Base-by-base conservation (phyloP, 2,888 invertebrate species). In the Parnassius smintheus region DNA sequence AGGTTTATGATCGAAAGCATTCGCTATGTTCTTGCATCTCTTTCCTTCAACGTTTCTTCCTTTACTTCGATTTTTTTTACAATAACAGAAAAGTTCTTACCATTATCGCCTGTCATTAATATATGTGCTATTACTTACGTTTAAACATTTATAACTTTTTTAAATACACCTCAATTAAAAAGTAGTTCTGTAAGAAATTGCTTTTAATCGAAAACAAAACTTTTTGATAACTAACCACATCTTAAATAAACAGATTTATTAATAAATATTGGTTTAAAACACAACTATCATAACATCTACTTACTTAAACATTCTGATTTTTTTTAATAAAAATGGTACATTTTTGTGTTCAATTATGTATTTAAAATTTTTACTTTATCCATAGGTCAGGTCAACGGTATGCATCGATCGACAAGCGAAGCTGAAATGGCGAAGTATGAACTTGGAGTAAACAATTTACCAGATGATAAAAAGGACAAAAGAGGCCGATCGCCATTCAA, bases 401-500 rank as follows among this genome's bases (percentile, higher is more conserved):
- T 96, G 88, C 94, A 95, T 59, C 93, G 96, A 8, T 95, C 96
- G 0, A 93, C 94, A 0, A 96, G 96, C 70, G 97, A 96, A 68
- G 91, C 95, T 1, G 96, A 97, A 74, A 94, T 96, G 91, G 94
- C 95, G 7, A 93, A 95, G 11, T 94, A 95, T 76, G 94, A 95
- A 50, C 93, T 95, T 9, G 88, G 89, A 42, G 89, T 92, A 0
- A 86, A 85, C 53, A 83, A 70, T 13, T 60, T 79, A 8, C 73
- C 80, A 10, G 94, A 95, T 59, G 93, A 93, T 9, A 94, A 95
- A 72, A 93, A 95, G 72, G 93, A 95, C 65, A 95, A 96, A 79
- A 95, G 98, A 10, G 97, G 98, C 59, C 94, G 98, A 69, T 98
- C 98, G 49, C 98, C 98, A 18, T 98, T 99, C 86, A 96, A 96